Percentiles rank a stretch among this genome's conserved stretches.
Conservation (phyloP, 1,140 invertebrate genomes). For the Dendrolimus kikuchii region DNA sequence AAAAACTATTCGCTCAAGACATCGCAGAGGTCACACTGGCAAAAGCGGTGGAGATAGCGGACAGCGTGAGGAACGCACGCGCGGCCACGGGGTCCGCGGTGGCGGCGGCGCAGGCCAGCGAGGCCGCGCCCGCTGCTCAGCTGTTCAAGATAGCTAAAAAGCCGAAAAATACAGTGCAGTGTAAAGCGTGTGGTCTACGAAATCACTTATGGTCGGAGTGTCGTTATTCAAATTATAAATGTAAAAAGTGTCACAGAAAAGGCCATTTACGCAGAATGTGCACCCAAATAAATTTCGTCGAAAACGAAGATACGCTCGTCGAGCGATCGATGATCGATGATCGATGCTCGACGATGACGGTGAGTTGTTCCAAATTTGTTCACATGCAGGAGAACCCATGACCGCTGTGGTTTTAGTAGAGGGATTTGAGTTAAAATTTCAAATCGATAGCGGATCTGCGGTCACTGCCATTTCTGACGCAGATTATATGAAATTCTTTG, state of each 20-base stretch:
- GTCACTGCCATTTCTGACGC: constrained; percentile 4
- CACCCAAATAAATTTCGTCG: constrained; percentile 4
- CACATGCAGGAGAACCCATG: constrained; percentile 8
- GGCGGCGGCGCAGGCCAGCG: not conserved
- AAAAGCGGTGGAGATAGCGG: not conserved
- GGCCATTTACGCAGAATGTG: constrained; percentile 11
- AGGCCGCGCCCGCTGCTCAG: not conserved
- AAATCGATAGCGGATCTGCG: constrained; percentile 13
- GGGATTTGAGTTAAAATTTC: constrained; percentile 6
- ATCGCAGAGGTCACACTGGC: not conserved
- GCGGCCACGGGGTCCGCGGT: not conserved
- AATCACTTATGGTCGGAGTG: constrained; percentile 1
- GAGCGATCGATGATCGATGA: too few relatives aligned
- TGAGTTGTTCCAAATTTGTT: constrained; percentile 11
- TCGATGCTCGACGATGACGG: constrained; percentile 6
- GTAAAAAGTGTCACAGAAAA: constrained; percentile 6
- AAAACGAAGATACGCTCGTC: not conserved
- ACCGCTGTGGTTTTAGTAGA: constrained; percentile 4
- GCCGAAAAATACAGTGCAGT: constrained; percentile 2
- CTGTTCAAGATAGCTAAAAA: constrained; percentile 4
- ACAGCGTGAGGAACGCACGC: not conserved
- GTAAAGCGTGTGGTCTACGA: constrained; percentile 5
- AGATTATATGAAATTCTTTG: constrained; percentile 4
- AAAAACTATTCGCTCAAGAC: constrained; percentile 9
- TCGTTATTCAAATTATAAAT: constrained; percentile 3